A percentile compares a stretch with the other conserved stretches of the same genome.
Conservation (phyloP, 2,797 vertebrate species). For the Paedocypris micromegethes region DNA sequence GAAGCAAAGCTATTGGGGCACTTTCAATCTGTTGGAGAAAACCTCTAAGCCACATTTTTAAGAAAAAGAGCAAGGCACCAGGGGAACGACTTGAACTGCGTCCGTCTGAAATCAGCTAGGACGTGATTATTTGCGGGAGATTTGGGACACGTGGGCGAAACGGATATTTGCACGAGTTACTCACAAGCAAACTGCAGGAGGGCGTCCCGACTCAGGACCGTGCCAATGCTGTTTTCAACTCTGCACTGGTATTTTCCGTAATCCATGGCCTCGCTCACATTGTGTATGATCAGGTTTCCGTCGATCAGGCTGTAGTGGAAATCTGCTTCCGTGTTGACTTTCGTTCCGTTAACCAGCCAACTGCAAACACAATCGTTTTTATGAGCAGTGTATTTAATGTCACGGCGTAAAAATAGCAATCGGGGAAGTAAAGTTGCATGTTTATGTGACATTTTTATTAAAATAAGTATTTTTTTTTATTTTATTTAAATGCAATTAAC, state of each 20-base stretch:
- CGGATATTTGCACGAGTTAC: constrained; percentile 56
- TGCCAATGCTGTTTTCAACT: constrained; percentile 79
- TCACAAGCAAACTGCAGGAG: constrained; percentile 92
- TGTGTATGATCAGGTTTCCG: constrained; percentile 84
- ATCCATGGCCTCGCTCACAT: constrained; percentile 78
- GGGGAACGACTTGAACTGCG: constrained; percentile 25
- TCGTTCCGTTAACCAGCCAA: constrained; percentile 87
- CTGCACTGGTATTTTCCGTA: constrained; percentile 87
- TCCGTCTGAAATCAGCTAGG: constrained; percentile 41
- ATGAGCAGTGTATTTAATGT: too few relatives aligned
- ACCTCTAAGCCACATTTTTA: constrained; percentile 42
- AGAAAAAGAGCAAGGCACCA: constrained; percentile 31
- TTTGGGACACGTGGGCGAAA: background rate
- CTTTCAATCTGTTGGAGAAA: constrained; percentile 51
- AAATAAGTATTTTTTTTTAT: too few relatives aligned
- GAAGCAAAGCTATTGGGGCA: constrained; percentile 52
- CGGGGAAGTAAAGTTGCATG: too few relatives aligned
- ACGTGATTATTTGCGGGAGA: constrained; percentile 35
- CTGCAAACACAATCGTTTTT: constrained; percentile 61
- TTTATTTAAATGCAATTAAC: too few relatives aligned
- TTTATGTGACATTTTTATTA: too few relatives aligned
- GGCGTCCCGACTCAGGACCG: constrained; percentile 81
- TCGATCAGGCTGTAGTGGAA: constrained; percentile 83
- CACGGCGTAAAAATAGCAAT: too few relatives aligned
- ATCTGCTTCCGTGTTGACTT: constrained; percentile 75